phyloP scores from a whole-genome alignment of 2,888 invertebrate species.

The Oasisia sp. region DNA sequence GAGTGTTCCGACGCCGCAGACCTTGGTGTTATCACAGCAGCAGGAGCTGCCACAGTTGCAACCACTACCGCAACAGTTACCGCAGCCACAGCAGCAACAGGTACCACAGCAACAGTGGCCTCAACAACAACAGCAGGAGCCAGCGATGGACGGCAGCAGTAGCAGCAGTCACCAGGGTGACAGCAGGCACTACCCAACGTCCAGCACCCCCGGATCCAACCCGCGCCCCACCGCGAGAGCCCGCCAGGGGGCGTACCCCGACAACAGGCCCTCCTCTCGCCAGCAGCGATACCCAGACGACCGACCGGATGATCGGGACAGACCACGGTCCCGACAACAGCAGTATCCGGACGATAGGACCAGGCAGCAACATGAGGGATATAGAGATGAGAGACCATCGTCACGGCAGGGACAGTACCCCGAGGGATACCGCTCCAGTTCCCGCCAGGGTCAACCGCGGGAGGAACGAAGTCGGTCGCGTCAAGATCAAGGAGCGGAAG shows the following conservation, averaged over 20 bases:
- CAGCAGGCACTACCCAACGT: conserved; percentile 22
- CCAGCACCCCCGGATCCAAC: conserved; percentile 13
- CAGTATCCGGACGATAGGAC: background rate
- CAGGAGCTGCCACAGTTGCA: background rate
- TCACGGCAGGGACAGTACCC: conserved; percentile 36
- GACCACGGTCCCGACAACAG: conserved; percentile 21
- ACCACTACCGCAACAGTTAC: background rate
- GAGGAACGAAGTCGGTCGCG: background rate
- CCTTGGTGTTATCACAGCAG: background rate
- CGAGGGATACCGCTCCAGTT: conserved; percentile 28
- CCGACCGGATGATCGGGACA: conserved; percentile 8
- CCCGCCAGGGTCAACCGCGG: conserved; percentile 25
- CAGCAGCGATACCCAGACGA: conserved; percentile 19
- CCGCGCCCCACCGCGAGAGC: conserved; percentile 24
- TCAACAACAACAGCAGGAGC: background rate
- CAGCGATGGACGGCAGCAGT: background rate
- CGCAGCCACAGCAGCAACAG: background rate
- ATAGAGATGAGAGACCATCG: conserved; percentile 17
- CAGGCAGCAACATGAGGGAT: conserved; percentile 7
- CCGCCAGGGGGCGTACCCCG: background rate
- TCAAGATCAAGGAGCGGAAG: background rate
- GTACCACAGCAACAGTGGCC: background rate
- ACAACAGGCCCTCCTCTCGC: background rate
- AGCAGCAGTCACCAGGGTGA: background rate
- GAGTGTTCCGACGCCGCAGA: background rate